Conservation (phyloP, 2,797 vertebrate genomes). For the Anniella stebbinsi region DNA sequence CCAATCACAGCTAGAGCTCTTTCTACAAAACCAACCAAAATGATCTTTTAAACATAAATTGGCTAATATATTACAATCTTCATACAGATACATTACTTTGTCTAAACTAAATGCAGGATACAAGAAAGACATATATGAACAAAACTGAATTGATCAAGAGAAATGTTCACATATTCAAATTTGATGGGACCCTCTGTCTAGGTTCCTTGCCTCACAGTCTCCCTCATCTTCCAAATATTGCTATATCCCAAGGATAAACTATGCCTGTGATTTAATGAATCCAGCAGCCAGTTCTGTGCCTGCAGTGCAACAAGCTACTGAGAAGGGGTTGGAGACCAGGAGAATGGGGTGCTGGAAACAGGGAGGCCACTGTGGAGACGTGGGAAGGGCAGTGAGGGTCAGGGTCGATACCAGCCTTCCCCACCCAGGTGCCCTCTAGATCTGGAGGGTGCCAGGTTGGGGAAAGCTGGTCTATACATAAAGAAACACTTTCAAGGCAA, state of each 20-base stretch:
- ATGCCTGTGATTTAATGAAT: neutral
- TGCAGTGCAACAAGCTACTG: neutral
- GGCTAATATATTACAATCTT: neutral
- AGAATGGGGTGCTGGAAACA: neutral
- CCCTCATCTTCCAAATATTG: neutral
- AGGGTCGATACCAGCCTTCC: neutral
- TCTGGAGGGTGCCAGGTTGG: too few relatives aligned
- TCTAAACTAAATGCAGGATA: neutral
- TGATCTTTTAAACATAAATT: neutral
- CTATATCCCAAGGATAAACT: neutral
- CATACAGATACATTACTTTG: neutral
- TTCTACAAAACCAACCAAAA: neutral
- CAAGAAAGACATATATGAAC: neutral
- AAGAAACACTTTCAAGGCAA: neutral
- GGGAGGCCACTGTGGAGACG: neutral
- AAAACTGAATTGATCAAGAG: neutral
- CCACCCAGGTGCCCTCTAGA: too few relatives aligned
- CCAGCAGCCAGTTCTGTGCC: neutral
- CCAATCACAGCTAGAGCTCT: neutral
- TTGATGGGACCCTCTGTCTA: neutral
- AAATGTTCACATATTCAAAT: neutral
- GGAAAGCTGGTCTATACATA: neutral
- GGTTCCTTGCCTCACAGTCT: neutral
- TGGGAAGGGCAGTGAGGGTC: neutral
- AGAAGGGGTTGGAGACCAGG: neutral